Evolutionary conservation across 2,888 invertebrate genomes (phyloP).

Genomic region (Eilema sororculum): DNA sequence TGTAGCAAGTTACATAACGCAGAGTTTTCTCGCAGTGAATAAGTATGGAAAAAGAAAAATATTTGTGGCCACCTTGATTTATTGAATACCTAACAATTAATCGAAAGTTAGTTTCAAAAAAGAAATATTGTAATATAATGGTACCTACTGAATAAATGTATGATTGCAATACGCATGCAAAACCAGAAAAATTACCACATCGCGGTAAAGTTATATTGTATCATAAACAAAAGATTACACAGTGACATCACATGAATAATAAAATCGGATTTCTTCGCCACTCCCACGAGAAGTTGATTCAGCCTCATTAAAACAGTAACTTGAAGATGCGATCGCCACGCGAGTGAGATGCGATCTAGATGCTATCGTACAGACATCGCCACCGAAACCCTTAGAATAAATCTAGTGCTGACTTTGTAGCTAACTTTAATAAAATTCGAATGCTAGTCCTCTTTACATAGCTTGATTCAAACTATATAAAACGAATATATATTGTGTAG

Average conservation of each 20-base stretch:
- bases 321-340: conserved; percentile 80
- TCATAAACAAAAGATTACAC: conserved; percentile 42
- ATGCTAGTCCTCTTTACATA: background rate
- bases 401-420: conserved; percentile 51
- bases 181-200: conserved; percentile 24
- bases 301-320: conserved; percentile 70
- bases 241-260: conserved; percentile 47
- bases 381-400: conserved; percentile 59
- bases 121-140: too few relatives aligned
- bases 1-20: too few relatives aligned
- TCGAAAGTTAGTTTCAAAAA: background rate
- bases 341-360: conserved; percentile 77
- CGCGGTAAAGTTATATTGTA: conserved; percentile 20
- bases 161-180: background rate
- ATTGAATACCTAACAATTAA: background rate
- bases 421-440: conserved; percentile 39
- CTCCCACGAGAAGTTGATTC: conserved; percentile 55
- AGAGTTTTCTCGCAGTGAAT: too few relatives aligned
- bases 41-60: background rate
- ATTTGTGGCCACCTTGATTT: background rate
- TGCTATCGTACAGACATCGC: conserved; percentile 63
- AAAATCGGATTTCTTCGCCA: conserved; percentile 52
- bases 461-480: too few relatives aligned
- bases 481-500: too few relatives aligned
- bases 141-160: background rate